Conservation (phyloP, 1,140 invertebrate genomes). For the Aradophagus sp. region DNA sequence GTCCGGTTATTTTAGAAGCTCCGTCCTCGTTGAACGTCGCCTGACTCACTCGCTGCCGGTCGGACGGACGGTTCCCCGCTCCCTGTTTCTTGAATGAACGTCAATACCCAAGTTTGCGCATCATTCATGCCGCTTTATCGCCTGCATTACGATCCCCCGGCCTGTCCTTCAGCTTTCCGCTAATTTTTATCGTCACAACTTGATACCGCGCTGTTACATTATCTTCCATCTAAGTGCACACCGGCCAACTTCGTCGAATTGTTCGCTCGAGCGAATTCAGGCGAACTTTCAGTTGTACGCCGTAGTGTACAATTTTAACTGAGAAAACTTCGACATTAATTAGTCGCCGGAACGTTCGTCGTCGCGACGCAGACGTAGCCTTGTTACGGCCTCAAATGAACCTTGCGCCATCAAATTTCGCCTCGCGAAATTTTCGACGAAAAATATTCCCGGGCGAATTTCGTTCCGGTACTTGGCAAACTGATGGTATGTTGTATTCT, state of each 20-base stretch:
- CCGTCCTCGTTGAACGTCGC: not conserved
- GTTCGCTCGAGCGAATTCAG: not conserved
- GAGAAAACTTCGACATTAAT: no score
- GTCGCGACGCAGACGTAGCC: no score
- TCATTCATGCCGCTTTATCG: constrained; percentile 48
- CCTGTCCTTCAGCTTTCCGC: constrained; percentile 21
- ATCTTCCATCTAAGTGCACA: not conserved
- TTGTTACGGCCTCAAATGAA: no score
- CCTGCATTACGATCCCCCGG: constrained; percentile 31
- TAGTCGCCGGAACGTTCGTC: no score
- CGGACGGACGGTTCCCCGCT: constrained; percentile 8
- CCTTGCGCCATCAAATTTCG: no score
- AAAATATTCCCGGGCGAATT: no score
- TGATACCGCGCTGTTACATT: constrained; percentile 15
- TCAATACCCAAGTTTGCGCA: constrained; percentile 47
- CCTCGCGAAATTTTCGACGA: no score
- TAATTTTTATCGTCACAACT: constrained; percentile 15
- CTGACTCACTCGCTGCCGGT: not conserved
- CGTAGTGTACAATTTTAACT: no score
- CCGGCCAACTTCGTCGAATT: not conserved
- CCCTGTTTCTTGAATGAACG: constrained; percentile 47
- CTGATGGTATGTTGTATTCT: no score
- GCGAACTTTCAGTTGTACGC: not conserved
- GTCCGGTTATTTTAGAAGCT: constrained; percentile 63
- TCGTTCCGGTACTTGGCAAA: no score